A percentile compares a stretch with the other conserved stretches of the same genome.
Conservation (phyloP, 1,140 invertebrate genomes). For the Helicoverpa armigera region DNA sequence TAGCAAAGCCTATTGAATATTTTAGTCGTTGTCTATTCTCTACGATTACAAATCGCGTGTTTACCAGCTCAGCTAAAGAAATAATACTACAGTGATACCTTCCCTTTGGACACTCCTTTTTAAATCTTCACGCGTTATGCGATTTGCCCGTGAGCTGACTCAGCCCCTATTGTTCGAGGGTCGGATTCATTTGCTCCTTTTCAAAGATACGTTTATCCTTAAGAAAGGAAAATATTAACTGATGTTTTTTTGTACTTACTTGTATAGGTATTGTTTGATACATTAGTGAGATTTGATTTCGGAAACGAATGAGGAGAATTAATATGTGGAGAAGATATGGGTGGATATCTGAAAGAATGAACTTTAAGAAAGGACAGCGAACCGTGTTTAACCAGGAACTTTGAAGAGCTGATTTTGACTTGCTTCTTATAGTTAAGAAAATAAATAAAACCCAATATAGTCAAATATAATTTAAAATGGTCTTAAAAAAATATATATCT, state of each 20-base stretch:
- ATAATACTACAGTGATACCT: not conserved
- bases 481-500: too few species aligned
- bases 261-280: not conserved
- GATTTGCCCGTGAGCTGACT: not conserved
- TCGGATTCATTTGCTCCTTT: not conserved
- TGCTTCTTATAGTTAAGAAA: too few species aligned
- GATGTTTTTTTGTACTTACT: not conserved
- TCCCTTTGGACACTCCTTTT: not conserved
- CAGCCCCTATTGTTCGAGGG: not conserved
- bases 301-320: too few species aligned
- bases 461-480: not conserved
- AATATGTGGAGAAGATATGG: too few species aligned
- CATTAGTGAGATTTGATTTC: not conserved
- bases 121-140: conserved; percentile 4
- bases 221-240: not conserved
- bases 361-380: too few species aligned
- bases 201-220: not conserved
- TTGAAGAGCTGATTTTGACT: too few species aligned
- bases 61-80: not conserved
- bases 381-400: too few species aligned
- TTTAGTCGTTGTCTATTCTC: not conserved
- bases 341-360: too few species aligned
- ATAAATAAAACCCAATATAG: too few species aligned
- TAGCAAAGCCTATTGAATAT: not conserved
- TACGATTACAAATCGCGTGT: not conserved